phyloP scores from a whole-genome alignment of 2,888 invertebrate species.

The Thymelicus acteon region DNA sequence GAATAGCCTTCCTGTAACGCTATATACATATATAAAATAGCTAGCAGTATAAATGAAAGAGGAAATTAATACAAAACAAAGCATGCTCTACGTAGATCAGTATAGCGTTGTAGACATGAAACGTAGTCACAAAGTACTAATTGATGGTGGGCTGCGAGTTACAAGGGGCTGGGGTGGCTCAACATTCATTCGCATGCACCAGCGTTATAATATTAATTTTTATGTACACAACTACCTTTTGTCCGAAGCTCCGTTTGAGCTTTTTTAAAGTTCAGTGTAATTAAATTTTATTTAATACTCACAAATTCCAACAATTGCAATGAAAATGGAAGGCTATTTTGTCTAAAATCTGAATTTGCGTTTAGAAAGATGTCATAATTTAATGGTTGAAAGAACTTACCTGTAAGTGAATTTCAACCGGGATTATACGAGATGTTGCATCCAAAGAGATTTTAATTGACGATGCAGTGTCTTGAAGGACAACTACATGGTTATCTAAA shows the following conservation, averaged over 20 bases:
- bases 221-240: constrained; percentile 16
- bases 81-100: constrained; percentile 16
- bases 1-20: no score
- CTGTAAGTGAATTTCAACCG: no score
- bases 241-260: neutral
- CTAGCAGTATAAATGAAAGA: neutral
- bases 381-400: no score
- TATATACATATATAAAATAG: no score
- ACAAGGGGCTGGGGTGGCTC: constrained; percentile 21
- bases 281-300: neutral
- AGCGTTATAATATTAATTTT: constrained; percentile 21
- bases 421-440: no score
- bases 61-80: constrained; percentile 24
- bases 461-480: no score
- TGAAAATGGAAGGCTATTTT: no score
- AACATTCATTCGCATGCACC: constrained; percentile 16
- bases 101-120: constrained; percentile 10
- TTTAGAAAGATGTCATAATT: no score
- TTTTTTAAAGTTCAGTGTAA: constrained; percentile 6
- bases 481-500: no score
- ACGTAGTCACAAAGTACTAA: constrained; percentile 26
- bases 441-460: no score
- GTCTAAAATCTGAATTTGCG: no score
- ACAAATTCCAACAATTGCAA: no score
- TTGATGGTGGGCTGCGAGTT: constrained; percentile 27